Evolutionary conservation across 2,113 vertebrate genomes (phyloP), one percentile per base, ranked within the genome.

Genomic region (Puntigrus tetrazona): DNA sequence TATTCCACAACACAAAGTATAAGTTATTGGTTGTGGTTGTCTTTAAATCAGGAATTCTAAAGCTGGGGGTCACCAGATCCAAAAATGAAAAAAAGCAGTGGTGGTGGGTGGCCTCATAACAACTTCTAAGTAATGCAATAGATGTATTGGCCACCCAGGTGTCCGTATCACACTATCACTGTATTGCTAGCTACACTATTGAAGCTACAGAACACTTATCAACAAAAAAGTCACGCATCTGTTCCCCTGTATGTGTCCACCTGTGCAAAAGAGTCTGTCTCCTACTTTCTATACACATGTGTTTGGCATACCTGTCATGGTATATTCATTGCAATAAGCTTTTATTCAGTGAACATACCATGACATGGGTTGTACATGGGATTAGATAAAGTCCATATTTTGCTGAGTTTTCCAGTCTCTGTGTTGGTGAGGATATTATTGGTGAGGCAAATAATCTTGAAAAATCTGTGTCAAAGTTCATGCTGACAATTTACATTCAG

Each of bases 191-290:
- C 73, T 61, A 81, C 52, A 43, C 34, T 47, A 13, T 27, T 77
- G 73, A 78, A 83, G 69, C 74, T 69, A 67, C 25, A 85, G 70
- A 34, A 74, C 43, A 38, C 41, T 83, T 88, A 81, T 84, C 67
- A 50, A 29, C 63, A 34, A 41, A 25, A 43, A 29, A 41, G 86
- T 88, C 88, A 89, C 59, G 84, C 84, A 88, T 65, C 88, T 88
- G 86, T 69, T 83, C 18, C 61, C 76, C 73, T 86, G 67, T 86
- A 34, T 85, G 43, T 72, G 75, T 47, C 47, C 29, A 27, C 11
- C 16, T 78, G 78, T 65, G 67, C 63, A n/a, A 38, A 25, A 36
- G 36, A 38, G 55, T 59, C 72, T 69, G 55, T 52, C 59, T 77
- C 36, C 22, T 7, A 31, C n/a, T 72, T 25, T 59, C 38, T 29